Evolutionary conservation across 1,140 invertebrate species (phyloP).

Genomic region (Frieseomelitta varia): DNA sequence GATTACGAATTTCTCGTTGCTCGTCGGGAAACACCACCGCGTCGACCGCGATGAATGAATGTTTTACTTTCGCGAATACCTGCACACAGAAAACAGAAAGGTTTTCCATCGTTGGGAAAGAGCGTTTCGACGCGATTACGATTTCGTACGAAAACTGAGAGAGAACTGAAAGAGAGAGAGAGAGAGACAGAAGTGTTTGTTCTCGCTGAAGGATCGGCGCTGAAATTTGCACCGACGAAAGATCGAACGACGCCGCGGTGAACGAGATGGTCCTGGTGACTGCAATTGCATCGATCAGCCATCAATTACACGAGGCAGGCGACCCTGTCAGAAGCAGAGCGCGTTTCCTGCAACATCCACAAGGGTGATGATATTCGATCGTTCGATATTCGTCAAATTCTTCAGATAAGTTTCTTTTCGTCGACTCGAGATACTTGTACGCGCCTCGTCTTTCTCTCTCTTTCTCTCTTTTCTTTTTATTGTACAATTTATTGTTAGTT

Average conservation of each 20-base stretch:
- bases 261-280: constrained; percentile 22
- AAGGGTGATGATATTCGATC: not conserved
- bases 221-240: constrained; percentile 9
- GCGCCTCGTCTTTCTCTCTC: not conserved
- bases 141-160: too few relatives aligned
- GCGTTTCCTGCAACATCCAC: constrained; percentile 20
- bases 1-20: constrained; percentile 39
- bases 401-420: not conserved
- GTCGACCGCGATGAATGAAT: not conserved
- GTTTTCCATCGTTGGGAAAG: too few relatives aligned
- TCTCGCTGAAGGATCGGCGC: not conserved
- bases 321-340: constrained; percentile 18
- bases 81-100: not conserved
- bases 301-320: constrained; percentile 29
- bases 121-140: too few relatives aligned
- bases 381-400: constrained; percentile 14
- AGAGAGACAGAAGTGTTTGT: not conserved
- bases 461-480: too few relatives aligned
- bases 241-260: not conserved
- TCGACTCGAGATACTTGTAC: not conserved
- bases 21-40: not conserved
- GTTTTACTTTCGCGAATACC: not conserved
- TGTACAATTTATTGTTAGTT: not conserved
- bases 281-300: constrained; percentile 39
- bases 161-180: not conserved